These are phyloP conservation scores for Ispidina picta DNA, from an alignment of 2,797 vertebrate species.

Conservation along the genomic window DNA sequence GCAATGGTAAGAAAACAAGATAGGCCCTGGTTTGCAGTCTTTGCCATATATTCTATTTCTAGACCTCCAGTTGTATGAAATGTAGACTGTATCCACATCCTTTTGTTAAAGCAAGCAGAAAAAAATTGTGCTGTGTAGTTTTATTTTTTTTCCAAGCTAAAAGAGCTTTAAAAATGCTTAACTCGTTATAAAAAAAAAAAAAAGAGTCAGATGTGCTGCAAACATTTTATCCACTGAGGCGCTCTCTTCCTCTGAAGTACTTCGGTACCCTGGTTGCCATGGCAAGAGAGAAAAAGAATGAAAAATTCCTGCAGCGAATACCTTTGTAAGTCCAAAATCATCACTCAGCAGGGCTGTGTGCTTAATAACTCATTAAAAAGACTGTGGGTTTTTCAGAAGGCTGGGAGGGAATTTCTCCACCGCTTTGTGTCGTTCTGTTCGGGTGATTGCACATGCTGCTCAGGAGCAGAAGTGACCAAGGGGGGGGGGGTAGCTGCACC, in stretches of 20 bases:
- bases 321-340: conserved; percentile 54
- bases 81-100: neutral
- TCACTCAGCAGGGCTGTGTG: conserved; percentile 27
- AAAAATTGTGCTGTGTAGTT: neutral
- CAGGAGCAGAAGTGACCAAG: neutral
- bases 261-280: conserved; percentile 51
- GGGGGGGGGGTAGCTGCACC: neutral
- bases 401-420: neutral
- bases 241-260: conserved; percentile 21
- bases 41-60: neutral
- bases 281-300: conserved; percentile 43
- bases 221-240: neutral
- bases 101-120: neutral
- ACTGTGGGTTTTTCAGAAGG: neutral
- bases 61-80: neutral
- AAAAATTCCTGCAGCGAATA: conserved; percentile 52
- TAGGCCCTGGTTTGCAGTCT: neutral
- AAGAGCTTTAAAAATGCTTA: conserved; percentile 13
- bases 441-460: neutral
- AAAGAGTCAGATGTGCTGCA: neutral
- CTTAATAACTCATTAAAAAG: conserved; percentile 46
- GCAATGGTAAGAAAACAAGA: neutral
- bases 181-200: neutral
- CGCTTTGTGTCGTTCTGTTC: neutral
- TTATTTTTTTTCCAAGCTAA: neutral